These are phyloP conservation scores for Notodonta dromedarius DNA, from an alignment of 2,888 invertebrate species.

Conservation along the genomic window DNA sequence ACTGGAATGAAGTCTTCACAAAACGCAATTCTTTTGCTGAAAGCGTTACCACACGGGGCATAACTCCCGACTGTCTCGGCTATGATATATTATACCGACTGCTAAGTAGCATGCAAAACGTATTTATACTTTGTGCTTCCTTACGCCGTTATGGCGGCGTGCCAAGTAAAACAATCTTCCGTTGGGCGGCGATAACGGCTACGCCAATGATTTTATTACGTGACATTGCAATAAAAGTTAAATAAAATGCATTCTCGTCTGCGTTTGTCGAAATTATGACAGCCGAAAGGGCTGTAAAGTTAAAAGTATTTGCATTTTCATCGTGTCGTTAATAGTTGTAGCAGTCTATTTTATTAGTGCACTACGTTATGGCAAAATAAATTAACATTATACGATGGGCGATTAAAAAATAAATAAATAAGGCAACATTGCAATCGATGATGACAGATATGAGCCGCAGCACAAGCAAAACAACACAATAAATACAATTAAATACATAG, in stretches of 20 bases:
- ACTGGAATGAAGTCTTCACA: constrained; percentile 23
- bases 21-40: constrained; percentile 22
- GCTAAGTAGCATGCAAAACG: constrained; percentile 83
- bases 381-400: too few species aligned
- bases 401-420: too few species aligned
- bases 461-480: too few species aligned
- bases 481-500: too few species aligned
- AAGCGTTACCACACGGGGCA: constrained; percentile 36
- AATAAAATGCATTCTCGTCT: constrained; percentile 54
- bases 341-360: not conserved
- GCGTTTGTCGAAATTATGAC: constrained; percentile 24
- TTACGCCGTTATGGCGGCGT: constrained; percentile 77
- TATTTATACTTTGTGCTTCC: constrained; percentile 82
- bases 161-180: constrained; percentile 83
- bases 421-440: too few species aligned
- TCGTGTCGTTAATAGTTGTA: constrained; percentile 15
- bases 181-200: constrained; percentile 68
- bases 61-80: constrained; percentile 58
- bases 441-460: too few species aligned
- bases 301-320: constrained; percentile 25
- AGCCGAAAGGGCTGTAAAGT: constrained; percentile 29
- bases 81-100: constrained; percentile 72
- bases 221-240: constrained; percentile 67
- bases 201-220: constrained; percentile 70
- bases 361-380: too few species aligned